Evolutionary conservation across 92 coral and sea anemone genomes (phyloP).

Genomic region (Bergia puertoricense): DNA sequence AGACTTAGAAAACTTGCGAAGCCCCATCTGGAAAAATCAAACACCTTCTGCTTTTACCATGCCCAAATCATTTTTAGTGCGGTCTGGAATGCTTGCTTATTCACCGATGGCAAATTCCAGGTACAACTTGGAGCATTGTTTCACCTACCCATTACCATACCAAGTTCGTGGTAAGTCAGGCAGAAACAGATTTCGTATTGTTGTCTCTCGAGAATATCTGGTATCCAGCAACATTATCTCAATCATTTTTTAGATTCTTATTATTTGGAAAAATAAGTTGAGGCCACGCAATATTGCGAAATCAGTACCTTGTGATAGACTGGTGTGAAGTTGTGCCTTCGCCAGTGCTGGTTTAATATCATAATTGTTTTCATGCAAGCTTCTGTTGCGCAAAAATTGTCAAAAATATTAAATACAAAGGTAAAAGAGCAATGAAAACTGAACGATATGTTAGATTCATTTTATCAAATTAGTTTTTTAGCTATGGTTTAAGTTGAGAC

Average conservation of each 20-base stretch:
- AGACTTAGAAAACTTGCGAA: neutral
- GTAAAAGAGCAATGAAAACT: neutral
- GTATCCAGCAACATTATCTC: neutral
- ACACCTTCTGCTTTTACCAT: conserved; percentile 11
- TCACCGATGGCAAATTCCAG: conserved; percentile 30
- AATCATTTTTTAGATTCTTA: conserved; percentile 25
- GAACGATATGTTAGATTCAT: neutral
- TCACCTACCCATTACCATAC: neutral
- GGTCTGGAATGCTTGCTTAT: conserved; percentile 26
- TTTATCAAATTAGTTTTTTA: no score
- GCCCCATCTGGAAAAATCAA: conserved; percentile 5
- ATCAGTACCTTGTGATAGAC: conserved; percentile 6
- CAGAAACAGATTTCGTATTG: conserved; percentile 14
- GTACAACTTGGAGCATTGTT: conserved; percentile 13
- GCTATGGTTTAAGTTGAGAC: neutral
- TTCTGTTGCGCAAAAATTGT: neutral
- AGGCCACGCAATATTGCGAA: conserved; percentile 33
- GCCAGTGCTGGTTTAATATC: neutral
- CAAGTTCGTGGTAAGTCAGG: conserved; percentile 27
- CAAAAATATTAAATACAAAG: neutral
- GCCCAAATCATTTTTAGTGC: conserved; percentile 34
- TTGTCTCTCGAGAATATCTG: conserved; percentile 5
- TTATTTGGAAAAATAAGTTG: neutral
- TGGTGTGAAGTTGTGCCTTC: neutral
- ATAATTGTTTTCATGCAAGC: neutral